These are phyloP conservation scores for Phenganax stokvisi DNA, from an alignment of 92 coral and sea anemone species.

Conservation along the genomic window DNA sequence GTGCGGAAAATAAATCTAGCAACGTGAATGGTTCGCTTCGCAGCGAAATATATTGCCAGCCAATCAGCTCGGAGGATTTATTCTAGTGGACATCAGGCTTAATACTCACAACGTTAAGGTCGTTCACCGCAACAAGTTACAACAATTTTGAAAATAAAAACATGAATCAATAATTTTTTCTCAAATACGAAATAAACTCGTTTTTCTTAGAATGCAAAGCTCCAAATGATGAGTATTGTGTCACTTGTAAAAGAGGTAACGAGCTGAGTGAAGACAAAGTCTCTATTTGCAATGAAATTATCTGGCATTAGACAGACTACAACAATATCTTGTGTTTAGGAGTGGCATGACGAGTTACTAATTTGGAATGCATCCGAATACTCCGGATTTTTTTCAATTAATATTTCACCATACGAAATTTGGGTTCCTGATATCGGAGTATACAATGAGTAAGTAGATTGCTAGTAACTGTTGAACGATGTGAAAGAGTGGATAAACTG, in stretches of 20 bases:
- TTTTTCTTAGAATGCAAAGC: constrained; percentile 21
- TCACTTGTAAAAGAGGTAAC: constrained; percentile 7
- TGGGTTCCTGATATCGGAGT: constrained; percentile 90
- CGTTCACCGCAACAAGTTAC: too few relatives aligned
- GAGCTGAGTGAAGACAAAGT: neutral
- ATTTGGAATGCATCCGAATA: constrained; percentile 47
- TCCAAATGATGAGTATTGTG: constrained; percentile 12
- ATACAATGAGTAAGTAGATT: constrained; percentile 73
- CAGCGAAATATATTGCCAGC: too few relatives aligned
- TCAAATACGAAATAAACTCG: too few relatives aligned
- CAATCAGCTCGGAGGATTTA: too few relatives aligned
- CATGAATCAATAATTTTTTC: too few relatives aligned
- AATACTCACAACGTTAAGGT: too few relatives aligned
- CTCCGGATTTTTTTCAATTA: constrained; percentile 63
- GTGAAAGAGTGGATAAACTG: neutral
- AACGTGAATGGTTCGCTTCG: too few relatives aligned
- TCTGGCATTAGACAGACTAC: neutral
- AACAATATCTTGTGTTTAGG: neutral
- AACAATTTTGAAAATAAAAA: neutral
- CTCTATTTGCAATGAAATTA: neutral
- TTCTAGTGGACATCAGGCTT: too few relatives aligned
- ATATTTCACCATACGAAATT: constrained; percentile 53
- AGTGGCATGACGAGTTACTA: constrained; percentile 10
- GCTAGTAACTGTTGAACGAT: neutral
- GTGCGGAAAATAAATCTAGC: too few relatives aligned